Percentiles rank a stretch among this genome's conserved stretches.
phyloP scores from a whole-genome alignment of 2,113 vertebrate species.

The Melanocharis versteri region DNA sequence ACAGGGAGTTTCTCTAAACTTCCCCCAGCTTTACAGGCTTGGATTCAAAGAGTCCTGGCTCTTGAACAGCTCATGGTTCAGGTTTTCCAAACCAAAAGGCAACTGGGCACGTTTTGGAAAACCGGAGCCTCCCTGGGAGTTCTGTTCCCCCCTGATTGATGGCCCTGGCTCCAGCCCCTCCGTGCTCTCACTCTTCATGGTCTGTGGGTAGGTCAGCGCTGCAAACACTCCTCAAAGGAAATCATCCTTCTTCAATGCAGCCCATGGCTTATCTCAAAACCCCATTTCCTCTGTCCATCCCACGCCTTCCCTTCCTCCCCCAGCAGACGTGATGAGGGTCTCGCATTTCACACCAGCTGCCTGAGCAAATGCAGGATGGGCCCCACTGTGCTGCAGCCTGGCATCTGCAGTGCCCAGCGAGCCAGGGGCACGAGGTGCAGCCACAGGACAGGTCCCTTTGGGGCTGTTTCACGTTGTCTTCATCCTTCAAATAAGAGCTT shows the following conservation, averaged over 20 bases:
- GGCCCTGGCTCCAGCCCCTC: not conserved
- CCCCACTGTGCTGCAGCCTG: slow-evolving; percentile 46
- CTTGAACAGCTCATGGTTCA: not conserved
- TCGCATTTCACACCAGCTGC: slow-evolving; percentile 27
- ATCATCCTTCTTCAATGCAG: not conserved
- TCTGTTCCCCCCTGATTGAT: not conserved
- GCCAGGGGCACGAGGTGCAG: slow-evolving; percentile 34
- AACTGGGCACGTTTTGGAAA: not conserved
- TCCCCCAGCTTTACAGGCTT: not conserved
- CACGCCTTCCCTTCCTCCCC: not conserved
- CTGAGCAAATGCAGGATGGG: not conserved
- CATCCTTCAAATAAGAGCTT: not conserved
- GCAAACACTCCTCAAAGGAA: not conserved
- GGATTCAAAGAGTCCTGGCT: not conserved
- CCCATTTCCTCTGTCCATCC: slow-evolving; percentile 18
- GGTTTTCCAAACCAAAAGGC: not conserved
- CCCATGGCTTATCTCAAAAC: slow-evolving; percentile 13
- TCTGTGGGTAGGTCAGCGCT: not conserved
- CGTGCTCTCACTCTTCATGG: not conserved
- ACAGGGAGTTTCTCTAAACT: not conserved
- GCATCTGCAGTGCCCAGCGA: not conserved
- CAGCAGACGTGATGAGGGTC: not conserved
- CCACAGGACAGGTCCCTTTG: slow-evolving; percentile 22
- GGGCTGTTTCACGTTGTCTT: not conserved
- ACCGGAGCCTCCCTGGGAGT: not conserved